Evolutionary conservation across 2,797 vertebrate species (phyloP).

Genomic region (Streptopelia turtur): DNA sequence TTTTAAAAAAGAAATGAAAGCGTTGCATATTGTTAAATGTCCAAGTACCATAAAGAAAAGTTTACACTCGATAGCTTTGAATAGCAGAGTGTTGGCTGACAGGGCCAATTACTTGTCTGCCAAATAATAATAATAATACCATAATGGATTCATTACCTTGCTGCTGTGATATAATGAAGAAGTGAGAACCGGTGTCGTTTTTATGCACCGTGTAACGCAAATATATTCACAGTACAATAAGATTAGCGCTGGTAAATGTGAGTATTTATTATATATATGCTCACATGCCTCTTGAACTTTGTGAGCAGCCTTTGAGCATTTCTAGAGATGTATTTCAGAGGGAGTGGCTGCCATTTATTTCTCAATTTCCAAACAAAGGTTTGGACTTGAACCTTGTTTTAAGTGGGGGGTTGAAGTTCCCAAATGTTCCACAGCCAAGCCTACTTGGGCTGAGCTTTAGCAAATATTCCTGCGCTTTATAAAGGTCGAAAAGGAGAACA

Average conservation of each 20-base stretch:
- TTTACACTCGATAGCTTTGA: background rate
- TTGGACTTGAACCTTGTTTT: too few species aligned
- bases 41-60: background rate
- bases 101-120: constrained; percentile 9
- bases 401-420: background rate
- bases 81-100: background rate
- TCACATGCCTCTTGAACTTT: background rate
- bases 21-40: background rate
- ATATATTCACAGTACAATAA: background rate
- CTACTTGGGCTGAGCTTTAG: background rate
- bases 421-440: background rate
- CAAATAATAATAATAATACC: background rate
- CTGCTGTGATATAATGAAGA: background rate
- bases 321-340: background rate
- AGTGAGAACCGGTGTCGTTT: background rate
- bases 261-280: background rate
- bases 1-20: background rate
- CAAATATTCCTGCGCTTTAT: background rate
- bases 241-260: background rate
- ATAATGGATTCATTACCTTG: background rate
- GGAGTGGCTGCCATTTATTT: background rate
- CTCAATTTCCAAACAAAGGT: too few species aligned
- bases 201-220: background rate
- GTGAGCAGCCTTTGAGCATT: background rate
- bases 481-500: background rate